Base-by-base conservation (phyloP, 1,140 invertebrate species). In the Cylas formicarius region DNA sequence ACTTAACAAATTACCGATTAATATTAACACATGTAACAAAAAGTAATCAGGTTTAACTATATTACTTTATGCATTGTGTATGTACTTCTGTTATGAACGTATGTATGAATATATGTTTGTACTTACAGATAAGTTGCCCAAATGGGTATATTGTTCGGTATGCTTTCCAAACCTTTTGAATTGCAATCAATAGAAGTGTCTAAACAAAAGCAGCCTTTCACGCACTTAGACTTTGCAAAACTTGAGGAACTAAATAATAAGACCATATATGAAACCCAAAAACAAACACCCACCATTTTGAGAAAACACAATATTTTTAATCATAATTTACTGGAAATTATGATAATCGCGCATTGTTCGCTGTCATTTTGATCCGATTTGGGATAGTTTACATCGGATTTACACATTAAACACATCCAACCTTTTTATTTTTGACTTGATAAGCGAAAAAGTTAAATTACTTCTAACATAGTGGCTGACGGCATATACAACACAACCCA, bases 121-220 rank as follows among this genome's bases (percentile, higher is more conserved):
- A 77, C 69, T 71, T 75, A 78, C 69, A 80, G 68, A 54, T 70
- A 67, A 65, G 69, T 70, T 58, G 75, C 72, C 71, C 77, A 77
- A 66, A 68, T 69, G 40, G 76, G 76, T 61, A 77, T 68, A 60
- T 69, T 67, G 17, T 48, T 43, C 38, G 76, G 74, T 55, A 77
- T 68, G 50, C 63, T 63, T 50, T 67, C 61, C 55, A 78, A 69
- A 61, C 72, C 72, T 62, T 73, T 70, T 50, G 72, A 69, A 44
- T 70, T 71, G 69, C 77, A 80, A 61, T 76, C 72, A 26, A 78
- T 72, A 55, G 71, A 72, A 31, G 69, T 63, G 50, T 71, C 67
- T 32, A 76, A 64, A 56, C 76, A 78, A 52, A 66, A 70, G 58
- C 77, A 79, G 60, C 71, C 71, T 52, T 67, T 64, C 34, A 73